Evolutionary conservation across 2,113 vertebrate species (phyloP), one percentile per base, ranked within the genome.

Genomic region (Chunga burmeisteri): DNA sequence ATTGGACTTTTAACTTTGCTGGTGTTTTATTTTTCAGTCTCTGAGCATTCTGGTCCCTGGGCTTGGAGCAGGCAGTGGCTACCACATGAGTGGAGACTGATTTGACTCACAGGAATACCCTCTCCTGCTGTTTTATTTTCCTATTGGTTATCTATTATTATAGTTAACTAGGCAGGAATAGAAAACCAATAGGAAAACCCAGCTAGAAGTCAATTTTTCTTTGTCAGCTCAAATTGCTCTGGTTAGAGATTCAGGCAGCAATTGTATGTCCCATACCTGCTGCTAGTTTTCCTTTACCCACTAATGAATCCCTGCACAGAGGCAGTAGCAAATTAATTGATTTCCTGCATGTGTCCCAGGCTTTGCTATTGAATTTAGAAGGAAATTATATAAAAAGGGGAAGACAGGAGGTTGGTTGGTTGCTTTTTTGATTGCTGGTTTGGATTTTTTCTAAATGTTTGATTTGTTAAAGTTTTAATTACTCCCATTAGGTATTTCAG

Each of bases 141-240:
- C 75, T 80, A n/a, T 94, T 90, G 86, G 81, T 82, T 96, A 66
- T 40, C 70, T 94, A 72, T 92, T 90, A 95, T 87, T 95, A 93
- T 95, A 98, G 96, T 98, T 98, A 99, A 98, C 98, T 97, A 98
- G 97, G 97, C 87, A 98, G 98, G 98, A 98, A 98, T 97, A 97
- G 96, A 93, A 98, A 83, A 94, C 81, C 50, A 53, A 95, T 72
- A 96, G 90, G 95, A 95, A 97, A 96, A 90, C 89, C 84, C 88
- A 97, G 90, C 91, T 95, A 81, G 90, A 94, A 93, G 94, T 19
- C 88, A 15, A 90, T 97, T 98, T 98, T 98, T 98, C 81, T 93
- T 95, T 90, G 53, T 96, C 86, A 97, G 80, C 66, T 96, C 66
- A 82, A 93, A 93, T 96, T 95, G 66, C 52, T 96, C 79, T 94